Evolutionary conservation across 2,888 invertebrate genomes (phyloP).

Genomic region (Eulithis prunata): DNA sequence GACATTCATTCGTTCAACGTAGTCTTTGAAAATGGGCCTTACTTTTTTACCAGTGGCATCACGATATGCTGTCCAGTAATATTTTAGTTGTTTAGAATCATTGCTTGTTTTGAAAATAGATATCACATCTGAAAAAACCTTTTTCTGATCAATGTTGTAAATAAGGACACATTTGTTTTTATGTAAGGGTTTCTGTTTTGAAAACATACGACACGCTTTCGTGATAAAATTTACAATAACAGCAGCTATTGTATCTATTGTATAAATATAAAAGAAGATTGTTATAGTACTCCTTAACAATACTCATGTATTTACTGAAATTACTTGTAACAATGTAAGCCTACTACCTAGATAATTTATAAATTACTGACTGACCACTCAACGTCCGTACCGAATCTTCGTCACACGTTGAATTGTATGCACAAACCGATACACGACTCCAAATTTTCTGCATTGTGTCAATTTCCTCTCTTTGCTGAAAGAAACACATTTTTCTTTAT

Average conservation of each 20-base stretch:
- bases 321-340: neutral
- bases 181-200: neutral
- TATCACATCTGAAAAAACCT: constrained; percentile 65
- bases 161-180: neutral
- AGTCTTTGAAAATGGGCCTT: constrained; percentile 83
- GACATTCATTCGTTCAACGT: constrained; percentile 85
- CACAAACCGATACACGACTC: constrained; percentile 75
- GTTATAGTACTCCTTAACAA: too few species aligned
- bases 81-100: constrained; percentile 85
- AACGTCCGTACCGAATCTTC: constrained; percentile 71
- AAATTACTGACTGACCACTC: constrained; percentile 63
- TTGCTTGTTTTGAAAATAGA: constrained; percentile 76
- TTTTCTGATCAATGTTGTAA: neutral
- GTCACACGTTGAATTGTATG: constrained; percentile 65
- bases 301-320: too few species aligned
- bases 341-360: neutral
- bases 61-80: constrained; percentile 87
- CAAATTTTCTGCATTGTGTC: constrained; percentile 78
- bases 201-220: constrained; percentile 12
- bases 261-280: neutral
- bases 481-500: constrained; percentile 7
- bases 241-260: neutral
- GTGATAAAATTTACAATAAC: neutral
- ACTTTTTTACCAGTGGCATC: constrained; percentile 86
- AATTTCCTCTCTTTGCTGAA: constrained; percentile 78